Evolutionary conservation across 2,797 vertebrate genomes (phyloP).

Genomic region (Percopsis omiscomaycus): DNA sequence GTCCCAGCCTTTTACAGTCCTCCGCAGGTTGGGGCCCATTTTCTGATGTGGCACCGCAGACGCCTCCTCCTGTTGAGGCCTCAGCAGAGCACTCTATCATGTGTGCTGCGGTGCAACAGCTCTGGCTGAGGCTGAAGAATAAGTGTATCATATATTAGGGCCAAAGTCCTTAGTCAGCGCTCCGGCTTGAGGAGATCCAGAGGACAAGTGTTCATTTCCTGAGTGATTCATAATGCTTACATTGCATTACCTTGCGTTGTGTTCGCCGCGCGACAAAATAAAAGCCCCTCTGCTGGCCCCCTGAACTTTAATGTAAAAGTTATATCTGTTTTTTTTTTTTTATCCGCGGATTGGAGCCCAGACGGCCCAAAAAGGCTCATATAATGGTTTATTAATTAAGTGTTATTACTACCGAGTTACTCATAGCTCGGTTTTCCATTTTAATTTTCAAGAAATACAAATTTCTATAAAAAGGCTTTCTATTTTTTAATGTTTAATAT

Average conservation of each 20-base stretch:
- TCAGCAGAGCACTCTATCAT: conserved; percentile 62
- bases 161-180: conserved; percentile 80
- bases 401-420: neutral
- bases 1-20: conserved; percentile 32
- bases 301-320: conserved; percentile 51
- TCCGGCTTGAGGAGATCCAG: conserved; percentile 79
- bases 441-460: too few relatives aligned
- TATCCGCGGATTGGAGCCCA: conserved; percentile 6
- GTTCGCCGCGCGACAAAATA: conserved; percentile 65
- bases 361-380: too few relatives aligned
- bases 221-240: conserved; percentile 83
- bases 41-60: conserved; percentile 51
- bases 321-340: conserved; percentile 22
- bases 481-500: neutral
- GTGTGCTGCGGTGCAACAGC: conserved; percentile 56
- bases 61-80: conserved; percentile 30
- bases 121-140: conserved; percentile 63
- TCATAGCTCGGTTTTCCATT: neutral
- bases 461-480: neutral
- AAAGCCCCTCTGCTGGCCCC: conserved; percentile 34
- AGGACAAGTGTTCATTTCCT: conserved; percentile 84
- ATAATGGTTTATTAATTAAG: too few relatives aligned
- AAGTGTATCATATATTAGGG: conserved; percentile 80
- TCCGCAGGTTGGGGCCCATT: conserved; percentile 39
- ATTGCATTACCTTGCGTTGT: conserved; percentile 73